Base-by-base conservation (phyloP, 1,140 invertebrate species). In the Platyura marginata region DNA sequence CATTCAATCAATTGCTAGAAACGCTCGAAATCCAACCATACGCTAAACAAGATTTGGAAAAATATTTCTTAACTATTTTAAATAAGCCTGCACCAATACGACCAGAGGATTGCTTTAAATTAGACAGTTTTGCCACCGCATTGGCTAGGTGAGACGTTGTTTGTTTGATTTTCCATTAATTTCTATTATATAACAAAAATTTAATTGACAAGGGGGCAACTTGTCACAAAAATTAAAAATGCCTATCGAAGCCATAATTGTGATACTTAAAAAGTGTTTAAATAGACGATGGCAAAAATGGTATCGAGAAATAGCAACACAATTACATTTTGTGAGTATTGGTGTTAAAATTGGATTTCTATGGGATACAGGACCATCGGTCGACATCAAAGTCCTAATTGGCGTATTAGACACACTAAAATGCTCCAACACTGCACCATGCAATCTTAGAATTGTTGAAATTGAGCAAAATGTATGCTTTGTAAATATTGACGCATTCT, bases 361-460 rank as follows among this genome's bases (percentile, higher is more conserved):
- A 21, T 42, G 41, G 41, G 41, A 42, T 35, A 34, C 34, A 4
- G 41, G 41, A 3, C n/a, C 41, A n/a, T 15, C 32, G 10, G 41
- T 41, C 18, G 22, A 16, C 5, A 5, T 20, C 15, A 4, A 33
- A 8, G 3, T 25, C 5, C 5, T 42, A n/a, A 34, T 25, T 6
- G 32, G 34, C 8, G 10, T 33, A 13, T 3, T 42, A 3, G 16
- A 16, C 19, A 5, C 33, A n/a, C 16, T 34, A 4, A 16, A 22
- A 11, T 8, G 3, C 5, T 4, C 29, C 2, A 33, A 42, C n/a
- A 3, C 18, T 4, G 16, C 34, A 3, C 9, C 6, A 13, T 4
- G 3, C 6, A 13, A 42, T 21, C 5, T 34, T 3, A 8, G 22
- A 10, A 34, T 23, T 15, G 41, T 42, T 5, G 11, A 11, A 10